phyloP scores from a whole-genome alignment of 2,888 invertebrate genomes.

The Patella ulyssiponensis region DNA sequence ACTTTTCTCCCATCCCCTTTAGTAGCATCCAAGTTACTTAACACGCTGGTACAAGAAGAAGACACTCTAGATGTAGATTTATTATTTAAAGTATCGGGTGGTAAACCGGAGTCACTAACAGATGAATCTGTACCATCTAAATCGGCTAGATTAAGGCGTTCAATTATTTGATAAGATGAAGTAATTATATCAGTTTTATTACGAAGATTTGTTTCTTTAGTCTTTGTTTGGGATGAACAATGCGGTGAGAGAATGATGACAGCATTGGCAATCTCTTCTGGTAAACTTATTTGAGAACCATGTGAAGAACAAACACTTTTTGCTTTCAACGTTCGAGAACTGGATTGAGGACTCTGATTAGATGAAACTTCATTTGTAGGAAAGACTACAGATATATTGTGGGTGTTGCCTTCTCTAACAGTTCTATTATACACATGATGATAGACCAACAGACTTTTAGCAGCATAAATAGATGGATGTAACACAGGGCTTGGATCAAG shows the following conservation, averaged over 20 bases:
- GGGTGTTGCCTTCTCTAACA: constrained; percentile 11
- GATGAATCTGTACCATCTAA: constrained; percentile 47
- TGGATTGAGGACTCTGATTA: background rate
- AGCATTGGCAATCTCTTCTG: background rate
- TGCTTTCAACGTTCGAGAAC: background rate
- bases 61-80: constrained; percentile 33
- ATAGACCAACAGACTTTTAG: constrained; percentile 78
- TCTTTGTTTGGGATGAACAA: background rate
- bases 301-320: background rate
- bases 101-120: constrained; percentile 22
- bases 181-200: background rate
- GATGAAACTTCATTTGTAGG: background rate
- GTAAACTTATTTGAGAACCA: background rate
- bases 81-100: constrained; percentile 34
- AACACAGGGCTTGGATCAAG: constrained; percentile 81
- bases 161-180: constrained; percentile 34
- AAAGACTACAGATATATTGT: background rate
- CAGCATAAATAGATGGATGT: constrained; percentile 90
- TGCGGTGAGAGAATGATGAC: background rate
- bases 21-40: constrained; percentile 35
- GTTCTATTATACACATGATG: constrained; percentile 71
- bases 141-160: constrained; percentile 56
- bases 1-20: constrained; percentile 42
- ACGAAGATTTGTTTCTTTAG: background rate
- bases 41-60: constrained; percentile 58